Evolutionary conservation across 2,888 invertebrate genomes (phyloP), one percentile per base, ranked within the genome.

Genomic region (Ormyrus labotus): DNA sequence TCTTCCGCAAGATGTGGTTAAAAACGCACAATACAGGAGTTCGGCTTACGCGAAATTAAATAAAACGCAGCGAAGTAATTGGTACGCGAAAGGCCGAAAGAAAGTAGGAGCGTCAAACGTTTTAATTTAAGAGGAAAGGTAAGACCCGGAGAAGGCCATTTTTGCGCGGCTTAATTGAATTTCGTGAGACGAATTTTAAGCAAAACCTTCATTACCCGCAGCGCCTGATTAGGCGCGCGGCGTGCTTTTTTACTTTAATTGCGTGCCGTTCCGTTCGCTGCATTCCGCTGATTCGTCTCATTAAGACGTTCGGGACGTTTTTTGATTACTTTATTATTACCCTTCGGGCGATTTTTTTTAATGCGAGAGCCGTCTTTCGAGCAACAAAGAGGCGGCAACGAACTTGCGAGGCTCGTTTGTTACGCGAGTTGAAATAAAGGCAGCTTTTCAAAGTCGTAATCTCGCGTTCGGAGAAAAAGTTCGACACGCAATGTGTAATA

Each of bases 101-200:
- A 58, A 45, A 48, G 34, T 34, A 34, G 69, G 8, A 57, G 45
- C 45, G 45, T 34, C 13, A 13, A 58, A 48, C 69, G 9, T 63
- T 64, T 69, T 55, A 64, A 58, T 70, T 55, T 53, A 48, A 7
- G 9, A 34, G n/a, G n/a, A 57, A 34, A 13, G n/a, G 7, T n/a
- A 13, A 50, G 58, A 2, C 53, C 19, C 47, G 47, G 65, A 0
- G 34, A 19, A 34, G 55, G 48, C n/a, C 57, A 70, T 60, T 75
- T 70, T 58, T 50, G 64, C 64, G 57, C 70, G 51, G 7, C 51
- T 64, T 77, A 77, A 77, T 77, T 77, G 77, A 77, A 77, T 77
- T 70, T 70, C 64, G 64, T 55, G 64, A 70, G 58, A 64, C 64
- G 55, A 34, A 70, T 70, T 50, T 50, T 48, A 63, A 63, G 69